Percentiles rank a stretch among this genome's conserved stretches.
Conservation (phyloP, 2,797 vertebrate species). For the Morelia viridis region DNA sequence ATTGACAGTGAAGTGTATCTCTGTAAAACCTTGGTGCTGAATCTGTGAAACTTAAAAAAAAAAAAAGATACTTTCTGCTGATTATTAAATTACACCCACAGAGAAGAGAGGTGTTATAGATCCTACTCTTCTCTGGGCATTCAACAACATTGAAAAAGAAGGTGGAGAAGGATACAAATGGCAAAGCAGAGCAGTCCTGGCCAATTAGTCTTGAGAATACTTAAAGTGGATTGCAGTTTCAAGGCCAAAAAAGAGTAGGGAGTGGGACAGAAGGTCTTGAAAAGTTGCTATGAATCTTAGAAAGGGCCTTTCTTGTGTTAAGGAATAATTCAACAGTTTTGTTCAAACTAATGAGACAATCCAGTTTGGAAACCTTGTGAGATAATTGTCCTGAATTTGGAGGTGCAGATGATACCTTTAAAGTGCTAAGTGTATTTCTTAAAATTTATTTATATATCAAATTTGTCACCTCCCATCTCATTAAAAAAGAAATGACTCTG, state of each 20-base stretch:
- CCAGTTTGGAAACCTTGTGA: constrained; percentile 68
- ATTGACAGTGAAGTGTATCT: constrained; percentile 49
- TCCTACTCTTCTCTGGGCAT: constrained; percentile 62
- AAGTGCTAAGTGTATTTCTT: constrained; percentile 48
- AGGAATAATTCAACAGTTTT: constrained; percentile 73
- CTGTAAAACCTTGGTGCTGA: constrained; percentile 55
- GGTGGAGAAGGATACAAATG: constrained; percentile 20
- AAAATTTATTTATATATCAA: too few relatives aligned
- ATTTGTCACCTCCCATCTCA: too few relatives aligned
- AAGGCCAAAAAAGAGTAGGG: constrained; percentile 74
- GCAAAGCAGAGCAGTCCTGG: constrained; percentile 61
- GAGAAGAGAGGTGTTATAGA: constrained; percentile 54
- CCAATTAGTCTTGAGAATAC: constrained; percentile 77
- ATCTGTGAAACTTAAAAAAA: constrained; percentile 68
- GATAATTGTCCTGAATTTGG: constrained; percentile 63
- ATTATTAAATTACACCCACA: constrained; percentile 69
- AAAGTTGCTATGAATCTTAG: constrained; percentile 80
- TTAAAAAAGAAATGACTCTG: too few relatives aligned
- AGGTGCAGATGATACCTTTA: constrained; percentile 55
- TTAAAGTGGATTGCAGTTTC: constrained; percentile 81
- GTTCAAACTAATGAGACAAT: constrained; percentile 71
- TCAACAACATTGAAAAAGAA: constrained; percentile 42
- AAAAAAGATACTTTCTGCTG: constrained; percentile 74
- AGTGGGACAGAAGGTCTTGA: constrained; percentile 80
- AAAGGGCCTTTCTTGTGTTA: constrained; percentile 78